Evolutionary conservation across 2,113 vertebrate species (phyloP).

Genomic region (Seriola quinqueradiata): DNA sequence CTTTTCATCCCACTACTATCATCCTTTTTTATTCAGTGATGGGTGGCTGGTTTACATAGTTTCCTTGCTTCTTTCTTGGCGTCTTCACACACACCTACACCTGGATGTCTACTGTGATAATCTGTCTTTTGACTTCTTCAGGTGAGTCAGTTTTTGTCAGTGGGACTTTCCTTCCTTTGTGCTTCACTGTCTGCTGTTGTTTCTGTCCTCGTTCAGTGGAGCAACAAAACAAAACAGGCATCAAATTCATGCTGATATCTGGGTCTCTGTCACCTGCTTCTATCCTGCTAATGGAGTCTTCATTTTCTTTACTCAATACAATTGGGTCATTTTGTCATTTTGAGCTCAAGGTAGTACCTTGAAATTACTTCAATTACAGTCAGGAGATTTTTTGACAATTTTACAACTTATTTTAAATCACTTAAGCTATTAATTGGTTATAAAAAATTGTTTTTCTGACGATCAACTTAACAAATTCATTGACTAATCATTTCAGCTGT

Average conservation of each 20-base stretch:
- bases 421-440: too few species aligned
- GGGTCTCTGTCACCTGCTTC: neutral
- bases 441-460: too few species aligned
- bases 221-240: constrained; percentile 8
- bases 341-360: too few species aligned
- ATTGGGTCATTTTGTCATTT: too few species aligned
- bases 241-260: constrained; percentile 4
- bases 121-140: constrained; percentile 25
- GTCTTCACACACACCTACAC: constrained; percentile 19
- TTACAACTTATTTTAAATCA: too few species aligned
- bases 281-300: neutral
- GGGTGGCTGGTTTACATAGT: constrained; percentile 8
- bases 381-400: too few species aligned
- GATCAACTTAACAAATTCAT: too few species aligned
- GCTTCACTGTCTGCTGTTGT: neutral
- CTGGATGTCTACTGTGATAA: constrained; percentile 30
- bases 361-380: too few species aligned
- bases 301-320: neutral
- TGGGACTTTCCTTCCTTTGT: neutral
- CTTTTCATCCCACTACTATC: constrained; percentile 13
- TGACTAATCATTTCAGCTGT: neutral
- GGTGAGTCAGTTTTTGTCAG: constrained; percentile 31
- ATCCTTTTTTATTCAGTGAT: neutral
- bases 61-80: neutral
- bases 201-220: constrained; percentile 14